Conservation (phyloP, 37 sponge, comb jelly and placozoan genomes). For the Crambe crambe region DNA sequence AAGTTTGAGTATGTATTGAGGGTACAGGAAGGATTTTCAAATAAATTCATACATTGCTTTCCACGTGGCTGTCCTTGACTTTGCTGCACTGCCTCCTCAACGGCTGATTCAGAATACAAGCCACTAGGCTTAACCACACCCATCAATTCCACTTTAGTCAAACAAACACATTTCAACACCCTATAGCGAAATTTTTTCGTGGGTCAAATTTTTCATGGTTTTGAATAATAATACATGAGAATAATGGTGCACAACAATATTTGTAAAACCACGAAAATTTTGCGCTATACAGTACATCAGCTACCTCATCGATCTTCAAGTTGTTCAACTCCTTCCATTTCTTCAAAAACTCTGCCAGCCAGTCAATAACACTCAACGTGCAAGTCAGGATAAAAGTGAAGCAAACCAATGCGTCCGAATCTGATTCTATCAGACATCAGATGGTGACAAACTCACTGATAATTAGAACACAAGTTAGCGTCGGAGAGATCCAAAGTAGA, state of each 20-base stretch:
- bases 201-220: constrained; percentile 11
- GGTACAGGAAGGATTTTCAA: background rate
- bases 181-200: constrained; percentile 12
- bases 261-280: too few species aligned
- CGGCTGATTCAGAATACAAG: background rate
- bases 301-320: too few species aligned
- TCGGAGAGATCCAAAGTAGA: constrained; percentile 27
- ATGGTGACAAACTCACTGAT: background rate
- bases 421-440: constrained; percentile 14
- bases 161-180: constrained; percentile 18
- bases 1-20: background rate
- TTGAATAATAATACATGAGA: too few species aligned
- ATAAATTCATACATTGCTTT: background rate
- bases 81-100: background rate
- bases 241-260: too few species aligned
- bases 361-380: constrained; percentile 32
- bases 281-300: too few species aligned
- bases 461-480: constrained; percentile 2
- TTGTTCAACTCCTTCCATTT: too few species aligned
- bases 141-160: constrained; percentile 14
- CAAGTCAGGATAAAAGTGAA: constrained; percentile 7
- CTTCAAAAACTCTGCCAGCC: constrained; percentile 36
- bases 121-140: constrained; percentile 3
- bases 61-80: background rate
- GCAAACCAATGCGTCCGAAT: constrained; percentile 44